phyloP scores from a whole-genome alignment of 2,113 vertebrate species.

The Prochilodus magdalenae region DNA sequence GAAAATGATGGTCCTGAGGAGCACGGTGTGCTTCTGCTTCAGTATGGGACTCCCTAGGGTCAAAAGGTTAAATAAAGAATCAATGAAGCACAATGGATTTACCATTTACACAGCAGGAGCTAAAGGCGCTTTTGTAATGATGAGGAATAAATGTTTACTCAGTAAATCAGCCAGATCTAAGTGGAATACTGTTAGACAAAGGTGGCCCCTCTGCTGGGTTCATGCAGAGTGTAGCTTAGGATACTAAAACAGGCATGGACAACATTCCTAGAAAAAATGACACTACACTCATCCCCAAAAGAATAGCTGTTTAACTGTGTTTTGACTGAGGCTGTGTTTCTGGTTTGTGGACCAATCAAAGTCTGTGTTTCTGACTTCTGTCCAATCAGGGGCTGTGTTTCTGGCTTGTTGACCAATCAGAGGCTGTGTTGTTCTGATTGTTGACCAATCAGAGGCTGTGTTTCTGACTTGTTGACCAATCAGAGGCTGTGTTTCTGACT shows the following conservation, averaged over 20 bases:
- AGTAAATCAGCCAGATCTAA: not conserved
- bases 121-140: slow-evolving; percentile 15
- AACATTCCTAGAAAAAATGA: too few relatives aligned
- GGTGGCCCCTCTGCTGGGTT: not conserved
- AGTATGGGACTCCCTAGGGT: not conserved
- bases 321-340: too few relatives aligned
- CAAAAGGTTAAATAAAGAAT: slow-evolving; percentile 10
- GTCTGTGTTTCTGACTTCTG: too few relatives aligned
- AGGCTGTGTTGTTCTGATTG: too few relatives aligned
- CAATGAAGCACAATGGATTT: not conserved
- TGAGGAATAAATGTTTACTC: slow-evolving; percentile 10
- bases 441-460: too few relatives aligned
- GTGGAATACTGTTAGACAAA: not conserved
- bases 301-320: too few relatives aligned
- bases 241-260: not conserved
- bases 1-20: not conserved
- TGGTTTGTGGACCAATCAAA: too few relatives aligned
- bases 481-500: too few relatives aligned
- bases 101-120: not conserved
- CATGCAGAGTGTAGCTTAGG: not conserved
- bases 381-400: too few relatives aligned
- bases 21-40: not conserved
- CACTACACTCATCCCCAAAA: too few relatives aligned
- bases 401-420: too few relatives aligned
- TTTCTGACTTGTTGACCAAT: too few relatives aligned